Evolutionary conservation across 2,888 invertebrate genomes (phyloP).

Genomic region (Ennomos erosarius): DNA sequence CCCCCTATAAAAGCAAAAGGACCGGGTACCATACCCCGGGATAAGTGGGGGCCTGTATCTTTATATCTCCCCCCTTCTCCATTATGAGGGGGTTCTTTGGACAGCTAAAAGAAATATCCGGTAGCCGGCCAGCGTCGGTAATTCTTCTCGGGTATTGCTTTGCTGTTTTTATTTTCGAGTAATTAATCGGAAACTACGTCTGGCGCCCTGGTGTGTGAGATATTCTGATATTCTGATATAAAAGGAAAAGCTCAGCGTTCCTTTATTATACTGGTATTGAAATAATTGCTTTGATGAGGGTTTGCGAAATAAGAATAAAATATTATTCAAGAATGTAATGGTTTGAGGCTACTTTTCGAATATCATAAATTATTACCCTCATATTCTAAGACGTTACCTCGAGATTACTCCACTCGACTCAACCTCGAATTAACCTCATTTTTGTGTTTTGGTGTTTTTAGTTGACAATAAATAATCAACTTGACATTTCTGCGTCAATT

Average conservation of each 20-base stretch:
- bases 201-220: conserved; percentile 49
- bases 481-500: no score
- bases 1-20: conserved; percentile 85
- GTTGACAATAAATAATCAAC: no score
- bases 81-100: conserved; percentile 84
- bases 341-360: no score
- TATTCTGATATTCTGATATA: conserved; percentile 22
- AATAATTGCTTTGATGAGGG: conserved; percentile 1
- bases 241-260: neutral
- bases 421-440: no score
- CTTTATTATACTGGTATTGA: neutral
- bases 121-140: conserved; percentile 76
- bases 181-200: conserved; percentile 71
- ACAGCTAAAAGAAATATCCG: conserved; percentile 85
- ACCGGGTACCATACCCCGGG: conserved; percentile 80
- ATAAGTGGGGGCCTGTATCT: conserved; percentile 84
- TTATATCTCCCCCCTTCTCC: conserved; percentile 82
- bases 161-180: conserved; percentile 72
- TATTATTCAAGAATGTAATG: no score
- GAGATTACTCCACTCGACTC: no score
- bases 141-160: conserved; percentile 76
- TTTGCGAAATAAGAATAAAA: no score
- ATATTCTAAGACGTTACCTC: no score
- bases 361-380: no score
- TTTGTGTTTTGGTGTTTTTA: no score